These are phyloP conservation scores for Orthosia incerta DNA, from an alignment of 2,888 invertebrate species.

Conservation along the genomic window DNA sequence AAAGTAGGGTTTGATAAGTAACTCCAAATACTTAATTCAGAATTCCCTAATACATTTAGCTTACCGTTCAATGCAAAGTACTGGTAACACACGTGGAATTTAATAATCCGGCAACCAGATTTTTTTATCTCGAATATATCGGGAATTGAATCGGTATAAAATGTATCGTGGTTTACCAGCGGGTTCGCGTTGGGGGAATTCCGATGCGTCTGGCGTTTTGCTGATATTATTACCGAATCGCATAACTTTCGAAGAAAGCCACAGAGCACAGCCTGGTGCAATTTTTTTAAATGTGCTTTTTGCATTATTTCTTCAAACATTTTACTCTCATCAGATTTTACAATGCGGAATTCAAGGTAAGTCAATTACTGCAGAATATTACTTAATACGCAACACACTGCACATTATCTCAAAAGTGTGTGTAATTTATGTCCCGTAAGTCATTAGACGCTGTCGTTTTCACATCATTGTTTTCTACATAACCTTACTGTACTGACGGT, in stretches of 20 bases:
- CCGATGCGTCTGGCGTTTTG: conserved; percentile 37
- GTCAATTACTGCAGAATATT: conserved; percentile 19
- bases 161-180: conserved; percentile 45
- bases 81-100: conserved; percentile 6
- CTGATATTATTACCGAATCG: conserved; percentile 47
- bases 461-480: conserved; percentile 53
- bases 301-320: conserved; percentile 26
- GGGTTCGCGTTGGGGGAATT: conserved; percentile 54
- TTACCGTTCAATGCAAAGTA: conserved; percentile 19
- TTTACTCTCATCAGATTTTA: neutral
- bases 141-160: conserved; percentile 28
- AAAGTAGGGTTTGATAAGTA: no score
- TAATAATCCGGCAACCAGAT: conserved; percentile 19
- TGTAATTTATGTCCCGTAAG: conserved; percentile 31
- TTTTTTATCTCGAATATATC: conserved; percentile 10
- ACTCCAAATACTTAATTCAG: no score
- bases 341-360: conserved; percentile 29
- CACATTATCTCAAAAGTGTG: conserved; percentile 35
- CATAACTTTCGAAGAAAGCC: conserved; percentile 41
- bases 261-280: conserved; percentile 5
- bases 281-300: conserved; percentile 17
- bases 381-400: conserved; percentile 16
- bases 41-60: neutral
- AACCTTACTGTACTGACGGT: conserved; percentile 43
- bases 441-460: conserved; percentile 29